A percentile compares a stretch with the other conserved stretches of the same genome.
phyloP scores from a whole-genome alignment of 2,797 vertebrate species.

The Sciurus vulgaris region DNA sequence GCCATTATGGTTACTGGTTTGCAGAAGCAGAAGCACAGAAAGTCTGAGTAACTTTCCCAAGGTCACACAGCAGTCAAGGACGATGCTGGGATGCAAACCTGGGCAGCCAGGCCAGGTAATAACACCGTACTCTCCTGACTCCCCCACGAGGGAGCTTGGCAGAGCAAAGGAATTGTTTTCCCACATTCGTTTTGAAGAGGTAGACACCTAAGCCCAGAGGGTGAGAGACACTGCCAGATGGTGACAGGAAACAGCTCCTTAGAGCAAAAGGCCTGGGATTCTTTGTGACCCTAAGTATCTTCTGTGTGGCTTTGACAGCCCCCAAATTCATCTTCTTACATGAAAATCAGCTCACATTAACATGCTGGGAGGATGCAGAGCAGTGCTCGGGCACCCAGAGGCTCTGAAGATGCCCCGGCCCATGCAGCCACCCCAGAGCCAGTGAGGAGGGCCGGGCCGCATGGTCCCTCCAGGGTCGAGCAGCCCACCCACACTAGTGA shows the following conservation, averaged over 20 bases:
- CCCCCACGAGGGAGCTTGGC: background rate
- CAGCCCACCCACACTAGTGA: too few species aligned
- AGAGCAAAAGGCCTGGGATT: background rate
- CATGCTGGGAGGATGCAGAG: background rate
- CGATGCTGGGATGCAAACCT: background rate
- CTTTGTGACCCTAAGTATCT: background rate
- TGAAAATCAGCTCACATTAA: background rate
- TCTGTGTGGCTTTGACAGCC: background rate
- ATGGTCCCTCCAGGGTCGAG: background rate
- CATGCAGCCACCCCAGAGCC: background rate
- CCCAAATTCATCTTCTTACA: background rate
- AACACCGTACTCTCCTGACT: background rate
- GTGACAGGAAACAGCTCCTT: background rate
- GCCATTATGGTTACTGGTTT: background rate
- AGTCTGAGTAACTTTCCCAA: background rate
- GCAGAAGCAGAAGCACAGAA: background rate
- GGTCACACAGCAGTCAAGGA: background rate
- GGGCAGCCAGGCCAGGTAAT: background rate
- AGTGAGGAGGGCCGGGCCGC: background rate
- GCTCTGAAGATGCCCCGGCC: background rate
- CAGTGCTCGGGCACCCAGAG: too few species aligned
- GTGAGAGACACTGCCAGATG: background rate
- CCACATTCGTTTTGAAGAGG: background rate
- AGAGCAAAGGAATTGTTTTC: background rate
- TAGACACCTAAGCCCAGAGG: background rate